Base-by-base conservation (phyloP, 2,113 vertebrate genomes). In the Lampris incognitus region DNA sequence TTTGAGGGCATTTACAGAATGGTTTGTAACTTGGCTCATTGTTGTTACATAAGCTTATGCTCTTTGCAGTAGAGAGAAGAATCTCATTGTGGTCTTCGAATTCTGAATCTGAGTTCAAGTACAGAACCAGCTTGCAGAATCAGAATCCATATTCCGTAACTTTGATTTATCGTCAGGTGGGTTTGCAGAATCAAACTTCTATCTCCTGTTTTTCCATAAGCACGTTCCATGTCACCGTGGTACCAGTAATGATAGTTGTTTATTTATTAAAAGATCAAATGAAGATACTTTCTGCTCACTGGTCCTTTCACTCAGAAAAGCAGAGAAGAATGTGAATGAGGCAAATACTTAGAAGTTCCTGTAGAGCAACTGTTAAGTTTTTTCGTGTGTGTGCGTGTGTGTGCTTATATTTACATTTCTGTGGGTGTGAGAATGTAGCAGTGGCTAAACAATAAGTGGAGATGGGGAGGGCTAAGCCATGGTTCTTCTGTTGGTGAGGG, bases 121-220 rank as follows among this genome's bases (percentile, higher is more conserved):
- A 76, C 62, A 84, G 78, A 10, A 73, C 67, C 72, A 50, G 69
- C 72, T 65, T 60, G 42, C 70, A 51, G 78, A 70, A 48, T 65
- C 1, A 11, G 40, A 10, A 57, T 56, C 58, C 24, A 24, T 24
- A 24, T 24, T 24, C 24, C 24, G 24, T 24, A 24, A 24, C 24
- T 24, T 24, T 24, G 24, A 24, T 24, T 24, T 24, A 24, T 24
- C 24, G 24, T 24, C 24, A 24, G 24, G 24, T 24, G 24, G 24
- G 24, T 24, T 24, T 24, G 24, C 24, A 24, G 24, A 24, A 24
- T 24, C 24, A 24, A 24, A 24, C 24, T 24, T 24, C 24, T 24
- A 24, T 24, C 24, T 24, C 24, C 24, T 24, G 24, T 24, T 24
- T 24, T 24, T 24, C 24, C 24, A 24, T 24, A 24, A 24, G 24